These are phyloP conservation scores for Meandrusa payeni DNA, from an alignment of 2,888 invertebrate genomes.

Conservation along the genomic window DNA sequence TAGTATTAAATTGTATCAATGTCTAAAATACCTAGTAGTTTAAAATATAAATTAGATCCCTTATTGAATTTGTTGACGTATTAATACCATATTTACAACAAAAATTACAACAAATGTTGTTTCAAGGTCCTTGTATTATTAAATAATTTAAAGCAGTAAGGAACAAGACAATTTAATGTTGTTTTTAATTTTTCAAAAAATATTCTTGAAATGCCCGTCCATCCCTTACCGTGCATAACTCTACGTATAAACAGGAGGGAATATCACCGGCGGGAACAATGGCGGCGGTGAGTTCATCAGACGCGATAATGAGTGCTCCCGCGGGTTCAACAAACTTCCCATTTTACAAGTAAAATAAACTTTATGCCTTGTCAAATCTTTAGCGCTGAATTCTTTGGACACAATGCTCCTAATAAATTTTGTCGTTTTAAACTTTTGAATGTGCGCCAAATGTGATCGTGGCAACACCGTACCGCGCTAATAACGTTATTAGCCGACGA, in stretches of 20 bases:
- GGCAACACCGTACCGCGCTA: slow-evolving; percentile 8
- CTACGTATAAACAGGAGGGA: slow-evolving; percentile 37
- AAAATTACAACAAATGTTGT: too few relatives aligned
- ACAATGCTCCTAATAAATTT: slow-evolving; percentile 43
- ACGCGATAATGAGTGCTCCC: slow-evolving; percentile 75
- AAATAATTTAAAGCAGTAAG: too few relatives aligned
- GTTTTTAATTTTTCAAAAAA: too few relatives aligned
- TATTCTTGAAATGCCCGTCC: slow-evolving; percentile 9
- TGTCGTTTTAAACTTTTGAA: slow-evolving; percentile 45
- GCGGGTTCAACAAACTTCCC: slow-evolving; percentile 73
- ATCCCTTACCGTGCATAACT: slow-evolving; percentile 13
- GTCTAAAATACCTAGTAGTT: too few relatives aligned
- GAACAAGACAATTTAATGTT: too few relatives aligned
- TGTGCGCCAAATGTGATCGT: slow-evolving; percentile 43
- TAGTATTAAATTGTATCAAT: too few relatives aligned
- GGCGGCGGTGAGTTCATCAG: slow-evolving; percentile 68
- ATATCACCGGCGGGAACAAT: slow-evolving; percentile 63
- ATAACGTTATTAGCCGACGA: slow-evolving; percentile 14
- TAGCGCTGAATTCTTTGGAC: slow-evolving; percentile 46
- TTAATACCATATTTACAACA: too few relatives aligned
- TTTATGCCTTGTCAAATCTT: slow-evolving; percentile 54
- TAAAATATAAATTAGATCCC: too few relatives aligned
- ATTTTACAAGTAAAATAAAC: slow-evolving; percentile 64
- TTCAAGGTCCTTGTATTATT: neutral
- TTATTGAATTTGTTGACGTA: too few relatives aligned